These are phyloP conservation scores for Smittia sp. DNA, from an alignment of 2,888 invertebrate genomes.

Conservation along the genomic window DNA sequence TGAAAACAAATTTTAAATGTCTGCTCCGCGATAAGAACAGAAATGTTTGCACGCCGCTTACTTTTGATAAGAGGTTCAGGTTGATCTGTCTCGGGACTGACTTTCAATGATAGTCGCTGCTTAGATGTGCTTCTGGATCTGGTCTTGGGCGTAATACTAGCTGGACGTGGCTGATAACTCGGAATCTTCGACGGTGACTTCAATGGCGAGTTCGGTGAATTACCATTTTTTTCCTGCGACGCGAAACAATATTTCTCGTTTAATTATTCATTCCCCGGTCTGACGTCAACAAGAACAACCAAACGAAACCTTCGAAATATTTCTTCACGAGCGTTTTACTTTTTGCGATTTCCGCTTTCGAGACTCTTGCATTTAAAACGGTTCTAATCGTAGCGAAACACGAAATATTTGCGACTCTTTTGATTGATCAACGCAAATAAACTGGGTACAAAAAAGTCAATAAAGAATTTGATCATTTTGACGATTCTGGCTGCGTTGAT, in stretches of 20 bases:
- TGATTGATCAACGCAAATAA: conserved; percentile 38
- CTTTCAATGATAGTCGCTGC: conserved; percentile 54
- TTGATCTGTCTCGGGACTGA: conserved; percentile 64
- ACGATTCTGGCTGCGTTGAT: neutral
- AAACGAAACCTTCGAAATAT: neutral
- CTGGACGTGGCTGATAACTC: conserved; percentile 51
- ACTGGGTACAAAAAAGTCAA: conserved; percentile 14
- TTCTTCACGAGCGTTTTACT: neutral
- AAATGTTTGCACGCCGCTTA: conserved; percentile 51
- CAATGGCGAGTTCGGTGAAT: conserved; percentile 68
- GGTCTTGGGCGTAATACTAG: conserved; percentile 54
- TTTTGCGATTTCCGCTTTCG: neutral
- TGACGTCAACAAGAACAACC: neutral
- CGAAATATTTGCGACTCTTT: conserved; percentile 32
- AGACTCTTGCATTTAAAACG: conserved; percentile 26
- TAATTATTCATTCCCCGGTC: neutral
- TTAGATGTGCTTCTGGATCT: conserved; percentile 53
- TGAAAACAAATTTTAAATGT: conserved; percentile 20
- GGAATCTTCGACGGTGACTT: conserved; percentile 63
- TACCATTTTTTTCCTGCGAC: conserved; percentile 62
- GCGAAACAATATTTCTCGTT: neutral
- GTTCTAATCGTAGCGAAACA: conserved; percentile 11
- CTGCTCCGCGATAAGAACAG: neutral
- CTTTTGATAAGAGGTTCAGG: conserved; percentile 70
- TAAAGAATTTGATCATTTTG: neutral